Percentiles rank a stretch among this genome's conserved stretches.
Evolutionary conservation across 1,140 invertebrate species (phyloP).

Genomic region (Pseudobourletiella spinata): DNA sequence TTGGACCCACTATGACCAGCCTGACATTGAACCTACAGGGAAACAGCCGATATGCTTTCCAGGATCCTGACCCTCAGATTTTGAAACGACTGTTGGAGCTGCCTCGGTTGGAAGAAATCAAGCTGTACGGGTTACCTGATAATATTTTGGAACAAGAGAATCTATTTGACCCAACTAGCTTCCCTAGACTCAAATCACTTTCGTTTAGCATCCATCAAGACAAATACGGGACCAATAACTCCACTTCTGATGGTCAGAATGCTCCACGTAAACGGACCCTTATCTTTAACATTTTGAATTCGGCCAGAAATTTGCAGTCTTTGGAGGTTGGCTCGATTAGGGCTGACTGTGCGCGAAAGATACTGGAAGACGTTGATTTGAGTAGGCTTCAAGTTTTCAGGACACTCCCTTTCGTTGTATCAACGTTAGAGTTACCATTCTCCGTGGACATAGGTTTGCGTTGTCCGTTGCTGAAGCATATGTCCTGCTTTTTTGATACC

Average conservation of each 20-base stretch:
- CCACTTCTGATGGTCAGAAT: neutral
- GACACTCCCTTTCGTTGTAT: neutral
- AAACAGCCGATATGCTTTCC: conserved; percentile 2
- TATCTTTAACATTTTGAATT: neutral
- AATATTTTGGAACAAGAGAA: neutral
- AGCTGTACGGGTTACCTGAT: neutral
- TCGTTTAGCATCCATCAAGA: neutral
- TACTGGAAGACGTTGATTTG: neutral
- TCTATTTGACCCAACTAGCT: neutral
- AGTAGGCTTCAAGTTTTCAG: neutral
- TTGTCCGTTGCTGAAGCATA: neutral
- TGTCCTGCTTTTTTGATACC: neutral
- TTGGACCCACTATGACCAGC: neutral
- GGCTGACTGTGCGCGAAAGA: neutral
- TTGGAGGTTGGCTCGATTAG: neutral
- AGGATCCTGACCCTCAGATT: neutral
- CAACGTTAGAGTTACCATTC: neutral
- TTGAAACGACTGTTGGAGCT: neutral
- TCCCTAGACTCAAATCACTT: neutral
- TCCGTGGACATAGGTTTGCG: neutral
- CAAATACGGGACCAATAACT: neutral
- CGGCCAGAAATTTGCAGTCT: neutral
- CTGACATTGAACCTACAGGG: neutral
- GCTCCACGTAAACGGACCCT: neutral
- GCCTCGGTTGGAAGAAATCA: neutral